A percentile compares a stretch with the other conserved stretches of the same genome.
Conservation (phyloP, 1,140 invertebrate genomes). For the Lanistes nyassanus region DNA sequence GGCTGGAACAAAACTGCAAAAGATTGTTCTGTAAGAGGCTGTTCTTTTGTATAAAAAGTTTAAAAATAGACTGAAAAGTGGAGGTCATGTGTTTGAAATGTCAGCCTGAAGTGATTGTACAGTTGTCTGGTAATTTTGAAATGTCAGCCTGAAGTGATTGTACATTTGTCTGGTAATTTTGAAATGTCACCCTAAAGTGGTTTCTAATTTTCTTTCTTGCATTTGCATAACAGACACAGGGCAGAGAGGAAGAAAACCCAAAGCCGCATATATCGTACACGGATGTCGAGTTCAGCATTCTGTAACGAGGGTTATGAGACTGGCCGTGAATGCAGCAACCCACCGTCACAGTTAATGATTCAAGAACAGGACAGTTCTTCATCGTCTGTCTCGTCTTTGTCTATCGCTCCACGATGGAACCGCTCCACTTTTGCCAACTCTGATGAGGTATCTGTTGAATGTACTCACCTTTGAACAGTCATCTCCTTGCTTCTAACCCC, state of each 20-base stretch:
- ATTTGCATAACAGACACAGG: constrained; percentile 8
- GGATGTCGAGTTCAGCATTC: constrained; percentile 11
- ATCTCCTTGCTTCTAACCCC: neutral
- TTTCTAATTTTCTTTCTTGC: neutral
- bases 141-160: no score
- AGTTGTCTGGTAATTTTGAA: no score
- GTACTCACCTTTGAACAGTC: constrained; percentile 15
- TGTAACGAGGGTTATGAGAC: constrained; percentile 27
- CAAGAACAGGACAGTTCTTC: constrained; percentile 17
- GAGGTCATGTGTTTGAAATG: no score
- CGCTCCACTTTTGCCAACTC: constrained; percentile 24
- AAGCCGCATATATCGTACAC: constrained; percentile 3
- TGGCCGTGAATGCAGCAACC: constrained; percentile 8
- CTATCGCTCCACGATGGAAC: constrained; percentile 24
- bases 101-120: no score
- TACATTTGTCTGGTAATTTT: no score
- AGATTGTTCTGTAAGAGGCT: no score
- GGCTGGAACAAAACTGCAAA: no score
- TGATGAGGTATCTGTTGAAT: constrained; percentile 27
- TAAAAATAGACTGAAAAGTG: no score
- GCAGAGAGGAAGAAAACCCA: constrained; percentile 13
- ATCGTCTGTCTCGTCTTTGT: constrained; percentile 17
- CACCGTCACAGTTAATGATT: constrained; percentile 19
- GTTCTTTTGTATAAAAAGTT: no score
- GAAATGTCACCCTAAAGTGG: no score